Base-by-base conservation (phyloP, 2,797 vertebrate species). In the Chelmon rostratus region DNA sequence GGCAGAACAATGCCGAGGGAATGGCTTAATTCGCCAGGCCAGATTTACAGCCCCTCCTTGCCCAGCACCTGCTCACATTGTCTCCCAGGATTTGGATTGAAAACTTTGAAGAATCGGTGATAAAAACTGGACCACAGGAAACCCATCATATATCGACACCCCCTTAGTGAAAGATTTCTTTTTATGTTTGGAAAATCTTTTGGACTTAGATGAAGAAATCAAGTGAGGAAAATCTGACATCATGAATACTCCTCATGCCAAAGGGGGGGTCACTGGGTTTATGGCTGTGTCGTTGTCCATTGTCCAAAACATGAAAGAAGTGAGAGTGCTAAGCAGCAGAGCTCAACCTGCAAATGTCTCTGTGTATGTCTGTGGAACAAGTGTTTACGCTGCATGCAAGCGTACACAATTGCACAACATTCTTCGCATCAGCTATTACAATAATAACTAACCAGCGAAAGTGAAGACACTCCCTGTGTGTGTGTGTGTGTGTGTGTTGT, bases 41-140 rank as follows among this genome's bases (percentile, higher is more conserved):
- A 89, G 92, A 94, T 94, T 93, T 93, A 94, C 89, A 82, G 91
- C 91, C 82, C 90, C 86, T 91, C 89, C 91, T 88, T 88, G 83
- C 85, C 67, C 90, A 92, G 90, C 92, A 93, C 90, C 91, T 92
- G 91, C 90, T 87, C 71, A 52, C 88, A 92, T 94, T 94, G 93
- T 95, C 93, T 93, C 81, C 84, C 82, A 78, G 91, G 91, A 91
- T 89, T 83, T 86, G 76, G 67, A 82, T 83, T 31, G 25, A 87
- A 85, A 86, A 92, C 86, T 72, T 83, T 90, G 19, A 84, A 88
- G 86, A 78, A 72, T 33, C 54, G 65, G 82, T 79, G 83, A 87
- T 91, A 88, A 90, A 87, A 91, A 84, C 16, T 42, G 40, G 84
- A 89, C 87, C 40, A 76, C 65, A 16, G 83, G 61, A 76, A 58